A percentile compares a stretch with the other conserved stretches of the same genome.
These are phyloP conservation scores for Eudasyphora cyanicolor DNA, from an alignment of 2,888 invertebrate genomes.

Conservation along the genomic window DNA sequence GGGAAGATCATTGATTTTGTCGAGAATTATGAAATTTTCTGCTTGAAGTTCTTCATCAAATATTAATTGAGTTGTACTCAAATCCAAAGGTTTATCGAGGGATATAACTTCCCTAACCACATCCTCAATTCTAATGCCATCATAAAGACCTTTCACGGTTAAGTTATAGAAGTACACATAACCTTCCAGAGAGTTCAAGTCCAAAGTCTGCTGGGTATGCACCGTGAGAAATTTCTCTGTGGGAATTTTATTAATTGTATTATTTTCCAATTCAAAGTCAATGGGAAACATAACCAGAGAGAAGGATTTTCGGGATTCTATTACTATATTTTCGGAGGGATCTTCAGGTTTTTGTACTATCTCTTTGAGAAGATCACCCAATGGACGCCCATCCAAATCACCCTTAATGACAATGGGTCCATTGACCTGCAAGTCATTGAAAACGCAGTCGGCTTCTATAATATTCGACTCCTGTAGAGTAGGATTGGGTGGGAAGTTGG, in stretches of 20 bases:
- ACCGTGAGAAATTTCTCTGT: conserved; percentile 80
- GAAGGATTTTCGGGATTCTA: conserved; percentile 81
- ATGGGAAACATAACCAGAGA: conserved; percentile 77
- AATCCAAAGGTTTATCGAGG: conserved; percentile 75
- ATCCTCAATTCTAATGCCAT: conserved; percentile 79
- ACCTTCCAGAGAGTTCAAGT: conserved; percentile 77
- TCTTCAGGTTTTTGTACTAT: conserved; percentile 80
- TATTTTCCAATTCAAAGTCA: conserved; percentile 79
- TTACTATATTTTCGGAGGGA: conserved; percentile 72
- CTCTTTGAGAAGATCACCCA: conserved; percentile 79
- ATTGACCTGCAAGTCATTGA: conserved; percentile 80
- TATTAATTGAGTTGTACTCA: conserved; percentile 72
- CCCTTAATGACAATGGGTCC: conserved; percentile 81
- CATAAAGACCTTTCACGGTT: conserved; percentile 77
- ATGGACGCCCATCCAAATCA: conserved; percentile 78
- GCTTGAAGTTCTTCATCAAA: conserved; percentile 73
- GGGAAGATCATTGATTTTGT: conserved; percentile 77
- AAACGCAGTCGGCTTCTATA: conserved; percentile 80
- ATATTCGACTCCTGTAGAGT: conserved; percentile 79
- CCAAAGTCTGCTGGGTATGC: conserved; percentile 80
- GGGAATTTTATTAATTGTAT: conserved; percentile 79
- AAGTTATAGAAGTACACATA: conserved; percentile 80
- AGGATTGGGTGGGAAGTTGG: conserved; percentile 80
- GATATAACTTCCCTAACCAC: conserved; percentile 79
- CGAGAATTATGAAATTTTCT: conserved; percentile 73